Evolutionary conservation across 53 echinoderm and acorn worm genomes (phyloP), one percentile per base, ranked within the genome.

Genomic region (Paracentrotus lividus): DNA sequence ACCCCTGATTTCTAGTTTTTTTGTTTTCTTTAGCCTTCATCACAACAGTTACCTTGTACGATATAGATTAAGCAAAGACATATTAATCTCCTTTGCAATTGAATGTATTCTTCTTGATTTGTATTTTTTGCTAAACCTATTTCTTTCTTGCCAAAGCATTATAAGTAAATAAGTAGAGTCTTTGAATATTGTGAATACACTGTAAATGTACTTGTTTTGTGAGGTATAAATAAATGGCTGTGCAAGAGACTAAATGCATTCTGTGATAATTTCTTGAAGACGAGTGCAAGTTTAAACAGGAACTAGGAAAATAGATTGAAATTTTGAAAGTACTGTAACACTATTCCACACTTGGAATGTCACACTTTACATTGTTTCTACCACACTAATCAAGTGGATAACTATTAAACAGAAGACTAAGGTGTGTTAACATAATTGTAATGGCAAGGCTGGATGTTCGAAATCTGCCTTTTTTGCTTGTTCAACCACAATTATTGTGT

Each of bases 71-170:
- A 56, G 86, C 54, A 86, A 55, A 55, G 57, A 32, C 56, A 32
- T 86, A 55, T 86, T 57, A 53, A 45, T 40, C 87, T 87, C 13
- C 87, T 55, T 81, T 81, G 81, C 81, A 87, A 56, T 87, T 34
- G 20, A 87, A 42, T 89, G 89, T 89, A 89, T 89, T 89, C 89
- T 57, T 57, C 57, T 45, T 55, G 66, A 89, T 4, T 59, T 64
- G 89, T 89, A 61, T 87, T 54, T 72, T 77, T 81, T 81, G 81
- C 81, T 87, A 38, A 56, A 56, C 27, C 38, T 64, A 89, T 65
- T 91, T 91, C 75, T 75, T 91, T 91, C 91, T 91, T 91, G 91
- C 91, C 91, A 91, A 91, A 91, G 91, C 54, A 54, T 89, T 44
- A 20, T 49, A 32, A 51, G 68, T 68, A 23, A 90, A 4, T 8